Evolutionary conservation across 1,140 invertebrate species (phyloP).

Genomic region (Rhagoletis pomonella): DNA sequence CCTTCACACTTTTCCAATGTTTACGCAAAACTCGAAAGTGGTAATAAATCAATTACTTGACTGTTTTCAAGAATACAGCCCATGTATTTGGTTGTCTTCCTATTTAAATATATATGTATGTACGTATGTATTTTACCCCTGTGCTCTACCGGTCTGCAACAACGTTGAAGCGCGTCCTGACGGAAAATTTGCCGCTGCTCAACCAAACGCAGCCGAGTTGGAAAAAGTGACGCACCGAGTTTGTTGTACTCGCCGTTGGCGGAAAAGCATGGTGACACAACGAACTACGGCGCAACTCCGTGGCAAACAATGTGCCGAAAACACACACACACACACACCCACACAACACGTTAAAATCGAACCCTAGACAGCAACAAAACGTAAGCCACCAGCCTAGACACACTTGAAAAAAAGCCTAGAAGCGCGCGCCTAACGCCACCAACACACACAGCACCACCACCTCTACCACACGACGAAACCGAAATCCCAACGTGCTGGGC

Average conservation of each 20-base stretch:
- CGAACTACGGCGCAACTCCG: constrained; percentile 43
- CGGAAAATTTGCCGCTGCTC: neutral
- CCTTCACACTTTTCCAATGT: neutral
- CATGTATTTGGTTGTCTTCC: too few relatives aligned
- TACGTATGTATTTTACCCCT: neutral
- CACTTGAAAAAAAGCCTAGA: constrained; percentile 8
- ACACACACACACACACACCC: neutral
- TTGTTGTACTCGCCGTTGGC: constrained; percentile 27
- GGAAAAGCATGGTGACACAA: neutral
- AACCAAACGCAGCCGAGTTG: constrained; percentile 19
- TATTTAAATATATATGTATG: neutral
- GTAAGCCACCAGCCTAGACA: neutral
- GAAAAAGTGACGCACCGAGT: constrained; percentile 42
- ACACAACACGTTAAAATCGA: neutral
- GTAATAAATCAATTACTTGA: constrained; percentile 35
- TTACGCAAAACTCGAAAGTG: neutral
- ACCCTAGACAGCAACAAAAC: constrained; percentile 28
- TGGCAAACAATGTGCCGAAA: neutral
- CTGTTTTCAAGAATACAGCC: too few relatives aligned
- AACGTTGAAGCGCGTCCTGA: neutral
- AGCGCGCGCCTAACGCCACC: neutral
- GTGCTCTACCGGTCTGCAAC: neutral
- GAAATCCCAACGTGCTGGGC: too few relatives aligned
- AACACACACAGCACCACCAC: neutral
- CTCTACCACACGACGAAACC: too few relatives aligned